Conservation (phyloP, 2,888 invertebrate species). For the Eubasilissa splendida region DNA sequence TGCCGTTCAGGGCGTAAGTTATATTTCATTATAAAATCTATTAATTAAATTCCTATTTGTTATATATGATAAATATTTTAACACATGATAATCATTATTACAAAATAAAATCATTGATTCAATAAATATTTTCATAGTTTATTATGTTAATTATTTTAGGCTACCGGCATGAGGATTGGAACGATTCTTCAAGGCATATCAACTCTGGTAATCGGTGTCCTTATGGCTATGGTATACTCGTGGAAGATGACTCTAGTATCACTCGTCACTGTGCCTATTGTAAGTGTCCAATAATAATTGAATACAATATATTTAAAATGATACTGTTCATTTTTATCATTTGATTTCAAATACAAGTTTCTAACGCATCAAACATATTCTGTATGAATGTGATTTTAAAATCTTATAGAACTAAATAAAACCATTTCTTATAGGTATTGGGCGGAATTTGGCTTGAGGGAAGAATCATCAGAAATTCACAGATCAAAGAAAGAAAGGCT, state of each 20-base stretch:
- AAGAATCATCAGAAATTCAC: conserved; percentile 71
- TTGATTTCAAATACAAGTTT: too few species aligned
- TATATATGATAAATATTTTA: too few species aligned
- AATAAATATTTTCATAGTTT: background rate
- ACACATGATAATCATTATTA: background rate
- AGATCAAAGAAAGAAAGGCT: conserved; percentile 71
- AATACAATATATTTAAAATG: too few species aligned
- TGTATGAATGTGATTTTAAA: too few species aligned
- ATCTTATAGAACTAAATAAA: too few species aligned
- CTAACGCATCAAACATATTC: too few species aligned
- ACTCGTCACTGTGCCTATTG: conserved; percentile 74
- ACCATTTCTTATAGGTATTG: conserved; percentile 65
- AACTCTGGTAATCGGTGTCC: conserved; percentile 73
- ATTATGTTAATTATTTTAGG: conserved; percentile 62
- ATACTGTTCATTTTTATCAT: too few species aligned
- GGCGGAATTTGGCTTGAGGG: conserved; percentile 75
- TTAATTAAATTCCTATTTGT: too few species aligned
- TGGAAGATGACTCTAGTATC: conserved; percentile 79
- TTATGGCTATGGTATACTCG: conserved; percentile 72
- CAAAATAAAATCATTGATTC: background rate
- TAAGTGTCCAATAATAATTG: conserved; percentile 62
- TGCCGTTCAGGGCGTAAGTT: conserved; percentile 72
- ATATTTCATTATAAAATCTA: too few species aligned
- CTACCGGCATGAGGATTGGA: conserved; percentile 76
- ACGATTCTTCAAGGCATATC: conserved; percentile 74